phyloP scores from a whole-genome alignment of 1,140 invertebrate genomes.

The Bombus consobrinus region DNA sequence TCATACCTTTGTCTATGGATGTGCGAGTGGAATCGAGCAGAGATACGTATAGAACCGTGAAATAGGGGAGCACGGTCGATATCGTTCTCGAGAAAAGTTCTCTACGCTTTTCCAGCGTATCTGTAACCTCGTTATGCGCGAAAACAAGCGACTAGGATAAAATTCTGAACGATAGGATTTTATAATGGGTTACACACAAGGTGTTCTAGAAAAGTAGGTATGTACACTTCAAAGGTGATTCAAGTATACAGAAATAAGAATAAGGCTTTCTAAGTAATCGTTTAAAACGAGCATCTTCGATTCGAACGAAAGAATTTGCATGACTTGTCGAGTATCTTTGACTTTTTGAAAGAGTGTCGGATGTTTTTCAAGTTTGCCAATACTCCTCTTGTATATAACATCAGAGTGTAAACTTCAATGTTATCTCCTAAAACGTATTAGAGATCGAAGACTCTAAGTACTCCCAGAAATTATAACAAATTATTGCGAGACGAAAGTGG shows the following conservation, averaged over 20 bases:
- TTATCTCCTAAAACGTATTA: background rate
- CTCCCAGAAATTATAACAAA: background rate
- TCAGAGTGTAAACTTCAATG: too few relatives aligned
- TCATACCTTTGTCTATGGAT: background rate
- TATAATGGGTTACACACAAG: background rate
- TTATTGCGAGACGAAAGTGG: background rate
- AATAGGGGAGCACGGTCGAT: slow-evolving; percentile 44
- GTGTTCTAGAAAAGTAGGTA: background rate
- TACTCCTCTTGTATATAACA: too few relatives aligned
- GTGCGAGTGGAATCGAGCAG: background rate
- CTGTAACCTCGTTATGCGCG: background rate
- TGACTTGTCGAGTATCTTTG: too few relatives aligned
- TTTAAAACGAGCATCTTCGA: too few relatives aligned
- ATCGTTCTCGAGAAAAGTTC: slow-evolving; percentile 24
- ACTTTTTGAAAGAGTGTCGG: too few relatives aligned
- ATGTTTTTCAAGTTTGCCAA: too few relatives aligned
- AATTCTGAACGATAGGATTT: background rate
- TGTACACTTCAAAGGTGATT: background rate
- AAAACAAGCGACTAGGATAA: background rate
- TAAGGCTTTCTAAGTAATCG: too few relatives aligned
- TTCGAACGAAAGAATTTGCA: too few relatives aligned
- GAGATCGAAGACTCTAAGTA: background rate
- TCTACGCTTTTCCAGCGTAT: background rate
- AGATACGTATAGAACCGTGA: background rate
- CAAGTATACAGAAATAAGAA: background rate